phyloP scores from a whole-genome alignment of 2,113 vertebrate species.

The Isurus oxyrinchus region DNA sequence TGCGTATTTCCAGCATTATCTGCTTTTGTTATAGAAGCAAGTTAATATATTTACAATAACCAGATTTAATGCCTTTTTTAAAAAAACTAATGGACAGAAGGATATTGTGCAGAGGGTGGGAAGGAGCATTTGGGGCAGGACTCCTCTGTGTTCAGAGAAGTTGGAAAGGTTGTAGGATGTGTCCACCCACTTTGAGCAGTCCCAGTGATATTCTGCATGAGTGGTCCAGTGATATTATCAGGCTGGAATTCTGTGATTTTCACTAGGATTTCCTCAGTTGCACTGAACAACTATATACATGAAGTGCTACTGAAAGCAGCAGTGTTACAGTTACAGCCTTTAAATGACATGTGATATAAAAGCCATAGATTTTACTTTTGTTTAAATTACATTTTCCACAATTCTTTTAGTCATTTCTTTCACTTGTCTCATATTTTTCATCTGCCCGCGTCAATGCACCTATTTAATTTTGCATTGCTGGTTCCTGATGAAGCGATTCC shows the following conservation, averaged over 20 bases:
- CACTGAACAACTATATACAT: background rate
- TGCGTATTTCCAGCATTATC: too few species aligned
- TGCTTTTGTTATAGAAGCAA: background rate
- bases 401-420: too few species aligned
- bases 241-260: background rate
- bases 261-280: background rate
- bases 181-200: background rate
- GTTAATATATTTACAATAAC: background rate
- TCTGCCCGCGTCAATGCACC: background rate
- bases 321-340: background rate
- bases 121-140: background rate
- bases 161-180: background rate
- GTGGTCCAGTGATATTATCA: background rate
- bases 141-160: background rate
- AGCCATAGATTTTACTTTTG: too few species aligned
- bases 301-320: background rate
- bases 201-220: background rate
- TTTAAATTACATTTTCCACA: too few species aligned
- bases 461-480: background rate
- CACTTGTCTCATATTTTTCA: background rate
- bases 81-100: background rate
- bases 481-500: background rate
- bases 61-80: background rate
- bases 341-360: background rate
- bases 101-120: background rate